These are phyloP conservation scores for Carterocephalus palaemon DNA, from an alignment of 2,888 invertebrate genomes.

Conservation along the genomic window DNA sequence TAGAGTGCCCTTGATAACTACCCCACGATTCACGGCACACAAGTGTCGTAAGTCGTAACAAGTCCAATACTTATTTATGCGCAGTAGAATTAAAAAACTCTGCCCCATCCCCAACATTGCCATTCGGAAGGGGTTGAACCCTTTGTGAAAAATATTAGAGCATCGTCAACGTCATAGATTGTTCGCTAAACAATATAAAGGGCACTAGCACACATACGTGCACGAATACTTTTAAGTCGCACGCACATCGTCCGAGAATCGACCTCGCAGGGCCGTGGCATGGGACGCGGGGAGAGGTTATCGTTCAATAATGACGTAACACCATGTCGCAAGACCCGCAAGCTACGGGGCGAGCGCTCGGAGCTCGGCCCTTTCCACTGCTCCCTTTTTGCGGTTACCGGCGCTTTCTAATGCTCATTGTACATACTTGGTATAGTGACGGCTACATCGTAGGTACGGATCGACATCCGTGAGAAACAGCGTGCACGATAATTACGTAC, in stretches of 20 bases:
- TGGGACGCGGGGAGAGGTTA: conserved; percentile 41
- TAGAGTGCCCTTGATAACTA: conserved; percentile 72
- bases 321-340: conserved; percentile 61
- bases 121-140: conserved; percentile 72
- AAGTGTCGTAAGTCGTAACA: conserved; percentile 74
- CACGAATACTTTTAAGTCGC: conserved; percentile 26
- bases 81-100: conserved; percentile 69
- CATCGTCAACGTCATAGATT: conserved; percentile 55
- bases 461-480: conserved; percentile 68
- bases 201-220: conserved; percentile 55
- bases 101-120: conserved; percentile 66
- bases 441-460: conserved; percentile 53
- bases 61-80: conserved; percentile 76
- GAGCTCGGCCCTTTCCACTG: conserved; percentile 61
- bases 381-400: conserved; percentile 73
- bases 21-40: conserved; percentile 67
- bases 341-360: conserved; percentile 29
- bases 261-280: conserved; percentile 29
- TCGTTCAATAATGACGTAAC: conserved; percentile 69
- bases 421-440: conserved; percentile 51
- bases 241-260: conserved; percentile 21
- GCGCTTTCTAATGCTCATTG: conserved; percentile 75
- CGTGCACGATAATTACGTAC: conserved; percentile 48
- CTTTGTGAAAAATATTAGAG: conserved; percentile 63
- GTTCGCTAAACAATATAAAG: conserved; percentile 54